phyloP scores from a whole-genome alignment of 2,797 vertebrate species.

The Sarcophilus harrisii region DNA sequence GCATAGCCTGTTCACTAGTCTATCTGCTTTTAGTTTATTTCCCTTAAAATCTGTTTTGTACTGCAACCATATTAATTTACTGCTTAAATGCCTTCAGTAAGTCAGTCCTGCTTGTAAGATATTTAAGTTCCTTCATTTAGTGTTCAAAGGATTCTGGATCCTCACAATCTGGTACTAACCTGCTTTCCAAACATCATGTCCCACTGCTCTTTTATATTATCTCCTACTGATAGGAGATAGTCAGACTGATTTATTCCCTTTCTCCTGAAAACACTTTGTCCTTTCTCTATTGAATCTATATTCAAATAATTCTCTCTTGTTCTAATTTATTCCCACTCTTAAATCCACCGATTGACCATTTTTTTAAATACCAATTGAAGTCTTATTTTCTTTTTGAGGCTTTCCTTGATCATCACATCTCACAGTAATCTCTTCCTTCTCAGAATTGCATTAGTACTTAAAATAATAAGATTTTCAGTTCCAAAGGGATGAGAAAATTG shows the following conservation, averaged over 20 bases:
- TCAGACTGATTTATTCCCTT: not conserved
- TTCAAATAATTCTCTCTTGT: not conserved
- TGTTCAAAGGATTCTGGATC: not conserved
- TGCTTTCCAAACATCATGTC: not conserved
- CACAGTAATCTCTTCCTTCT: not conserved
- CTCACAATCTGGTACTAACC: not conserved
- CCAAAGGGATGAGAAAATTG: not conserved
- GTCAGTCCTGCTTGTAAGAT: not conserved
- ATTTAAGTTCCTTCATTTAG: not conserved
- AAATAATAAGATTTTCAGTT: not conserved
- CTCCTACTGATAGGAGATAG: not conserved
- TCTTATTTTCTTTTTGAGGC: not conserved
- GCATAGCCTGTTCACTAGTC: not conserved
- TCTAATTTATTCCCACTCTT: not conserved
- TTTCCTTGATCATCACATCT: not conserved
- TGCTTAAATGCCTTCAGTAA: not conserved
- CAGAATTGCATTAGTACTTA: not conserved
- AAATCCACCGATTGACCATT: not conserved
- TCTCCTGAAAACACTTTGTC: not conserved
- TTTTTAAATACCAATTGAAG: not conserved
- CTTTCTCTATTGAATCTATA: not conserved
- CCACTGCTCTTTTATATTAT: not conserved
- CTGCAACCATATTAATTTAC: not conserved
- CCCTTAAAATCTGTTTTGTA: not conserved
- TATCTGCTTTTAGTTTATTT: not conserved